Percentiles rank a stretch among this genome's conserved stretches.
Evolutionary conservation across 2,113 vertebrate genomes (phyloP).

Genomic region (Trichomycterus rosablanca): DNA sequence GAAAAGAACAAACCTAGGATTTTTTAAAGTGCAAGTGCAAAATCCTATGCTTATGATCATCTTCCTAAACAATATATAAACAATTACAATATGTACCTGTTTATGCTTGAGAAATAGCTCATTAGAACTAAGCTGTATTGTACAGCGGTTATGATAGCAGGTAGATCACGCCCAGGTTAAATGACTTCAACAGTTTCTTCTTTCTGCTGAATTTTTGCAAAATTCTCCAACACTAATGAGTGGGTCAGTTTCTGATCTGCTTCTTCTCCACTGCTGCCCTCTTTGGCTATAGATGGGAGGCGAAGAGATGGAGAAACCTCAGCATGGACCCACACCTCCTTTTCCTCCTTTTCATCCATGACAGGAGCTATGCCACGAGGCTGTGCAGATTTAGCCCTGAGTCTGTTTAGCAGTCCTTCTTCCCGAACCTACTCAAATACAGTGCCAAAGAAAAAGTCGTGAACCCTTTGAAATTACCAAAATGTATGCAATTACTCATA

Average conservation of each 20-base stretch:
- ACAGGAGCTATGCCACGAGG: slow-evolving; percentile 31
- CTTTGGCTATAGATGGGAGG: slow-evolving; percentile 1
- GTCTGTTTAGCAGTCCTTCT: slow-evolving; percentile 63
- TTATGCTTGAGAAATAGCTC: neutral
- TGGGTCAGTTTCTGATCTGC: slow-evolving; percentile 4
- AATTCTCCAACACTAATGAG: slow-evolving; percentile 49
- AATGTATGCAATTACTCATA: no score
- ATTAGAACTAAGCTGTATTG: neutral
- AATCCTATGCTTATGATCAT: slow-evolving; percentile 1
- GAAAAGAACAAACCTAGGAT: neutral
- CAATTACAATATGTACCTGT: neutral
- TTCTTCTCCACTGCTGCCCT: slow-evolving; percentile 16
- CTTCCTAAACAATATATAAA: neutral
- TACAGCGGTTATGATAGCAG: no score
- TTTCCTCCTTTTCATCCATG: neutral
- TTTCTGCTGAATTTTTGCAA: slow-evolving; percentile 51
- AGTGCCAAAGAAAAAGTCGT: no score
- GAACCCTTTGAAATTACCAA: no score
- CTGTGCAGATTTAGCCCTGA: slow-evolving; percentile 58
- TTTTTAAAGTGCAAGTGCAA: slow-evolving; percentile 41
- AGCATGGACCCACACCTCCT: slow-evolving; percentile 10
- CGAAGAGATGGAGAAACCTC: neutral
- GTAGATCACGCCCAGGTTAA: slow-evolving; percentile 32
- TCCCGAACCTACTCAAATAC: slow-evolving; percentile 56
- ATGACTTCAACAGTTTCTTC: slow-evolving; percentile 44